Percentiles rank a stretch among this genome's conserved stretches.
These are phyloP conservation scores for Amiota mariae DNA, from an alignment of 2,888 invertebrate species.

Conservation along the genomic window DNA sequence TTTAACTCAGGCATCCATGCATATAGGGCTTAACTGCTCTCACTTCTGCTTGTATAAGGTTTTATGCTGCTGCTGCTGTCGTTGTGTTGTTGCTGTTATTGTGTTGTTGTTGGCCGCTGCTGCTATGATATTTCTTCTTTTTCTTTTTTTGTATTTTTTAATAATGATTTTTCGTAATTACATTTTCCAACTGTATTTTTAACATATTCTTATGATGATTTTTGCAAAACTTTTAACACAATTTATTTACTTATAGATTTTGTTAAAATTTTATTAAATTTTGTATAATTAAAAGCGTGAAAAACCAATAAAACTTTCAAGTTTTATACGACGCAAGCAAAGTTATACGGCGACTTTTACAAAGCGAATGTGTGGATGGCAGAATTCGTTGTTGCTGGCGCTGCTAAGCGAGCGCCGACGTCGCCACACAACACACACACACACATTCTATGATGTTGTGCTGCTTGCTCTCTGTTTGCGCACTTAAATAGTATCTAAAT, in stretches of 20 bases:
- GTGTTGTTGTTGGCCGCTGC: too few species aligned
- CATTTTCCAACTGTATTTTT: slow-evolving; percentile 32
- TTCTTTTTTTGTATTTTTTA: slow-evolving; percentile 43
- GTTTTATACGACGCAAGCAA: slow-evolving; percentile 31
- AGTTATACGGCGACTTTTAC: slow-evolving; percentile 36
- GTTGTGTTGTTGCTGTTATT: too few species aligned
- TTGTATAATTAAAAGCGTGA: slow-evolving; percentile 13
- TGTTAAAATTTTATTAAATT: slow-evolving; percentile 6
- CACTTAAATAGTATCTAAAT: neutral
- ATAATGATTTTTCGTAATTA: slow-evolving; percentile 52
- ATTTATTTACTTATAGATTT: slow-evolving; percentile 32
- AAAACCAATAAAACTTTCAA: slow-evolving; percentile 36
- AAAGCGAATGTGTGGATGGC: slow-evolving; percentile 34
- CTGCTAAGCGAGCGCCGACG: neutral
- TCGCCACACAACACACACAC: slow-evolving; percentile 2
- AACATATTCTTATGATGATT: slow-evolving; percentile 27
- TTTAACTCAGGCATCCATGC: slow-evolving; percentile 42
- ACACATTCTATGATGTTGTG: neutral
- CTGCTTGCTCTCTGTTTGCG: slow-evolving; percentile 3
- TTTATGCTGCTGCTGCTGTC: neutral
- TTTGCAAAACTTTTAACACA: neutral
- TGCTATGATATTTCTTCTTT: slow-evolving; percentile 7
- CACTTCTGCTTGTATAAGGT: slow-evolving; percentile 53
- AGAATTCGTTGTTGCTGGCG: slow-evolving; percentile 31
- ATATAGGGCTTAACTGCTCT: slow-evolving; percentile 50